Evolutionary conservation across 2,888 invertebrate genomes (phyloP), one percentile per base, ranked within the genome.

Genomic region (Entomobrya multifasciata): DNA sequence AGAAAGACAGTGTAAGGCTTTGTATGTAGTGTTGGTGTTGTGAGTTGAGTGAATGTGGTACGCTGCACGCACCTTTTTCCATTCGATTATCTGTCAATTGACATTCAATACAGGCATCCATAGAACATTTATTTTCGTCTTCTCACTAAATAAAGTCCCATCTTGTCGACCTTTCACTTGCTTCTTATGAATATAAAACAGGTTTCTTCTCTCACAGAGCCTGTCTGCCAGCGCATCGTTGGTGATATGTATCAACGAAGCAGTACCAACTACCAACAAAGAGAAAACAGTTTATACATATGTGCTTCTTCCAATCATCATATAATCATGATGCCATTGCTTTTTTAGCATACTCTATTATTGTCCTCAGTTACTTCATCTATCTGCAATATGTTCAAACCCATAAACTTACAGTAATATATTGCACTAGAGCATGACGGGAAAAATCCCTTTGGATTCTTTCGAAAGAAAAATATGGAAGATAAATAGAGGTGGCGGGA

Each of bases 91-190:
- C 83, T 79, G 65, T 87, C 87, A 87, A 89, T 89, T 89, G 87
- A 87, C 83, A 89, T 89, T 89, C 89, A 88, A 77, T 88, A 72
- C 89, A 87, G 82, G 88, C 70, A 76, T 87, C 86, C 72, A 80
- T 80, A 36, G 77, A 74, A 79, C 86, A 88, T 88, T 87, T 88
- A 89, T 88, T 88, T 86, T 89, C 85, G 85, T 89, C 86, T 87
- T 87, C 86, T 76, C 70, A 86, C 72, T 72, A 72, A 81, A 81
- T 81, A 81, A 81, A 81, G 81, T 81, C 81, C 57, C 81, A 77
- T 77, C 77, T 84, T 84, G 81, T 70, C 81, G 81, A 81, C 81
- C 81, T 72, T 81, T 72, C 81, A 36, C 81, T 67, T 60, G 70
- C 72, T 52, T 72, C 81, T 57, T 81, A 70, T 81, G 81, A 81